These are phyloP conservation scores for Piliocolobus tephrosceles DNA, from an alignment of 2,113 vertebrate species.

Conservation along the genomic window DNA sequence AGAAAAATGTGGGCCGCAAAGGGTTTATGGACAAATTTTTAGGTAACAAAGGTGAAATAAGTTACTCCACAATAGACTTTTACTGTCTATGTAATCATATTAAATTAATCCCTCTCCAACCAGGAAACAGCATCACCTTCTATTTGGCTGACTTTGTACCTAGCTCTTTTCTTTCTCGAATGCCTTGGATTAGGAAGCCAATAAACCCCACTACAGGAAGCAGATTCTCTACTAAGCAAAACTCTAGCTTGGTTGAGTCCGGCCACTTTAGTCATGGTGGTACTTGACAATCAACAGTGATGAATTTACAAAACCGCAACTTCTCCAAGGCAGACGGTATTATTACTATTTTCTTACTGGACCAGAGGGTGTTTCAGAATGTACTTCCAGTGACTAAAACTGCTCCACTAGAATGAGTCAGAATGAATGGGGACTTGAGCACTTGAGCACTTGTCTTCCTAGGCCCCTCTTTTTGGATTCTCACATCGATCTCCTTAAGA, in stretches of 20 bases:
- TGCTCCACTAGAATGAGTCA: not conserved
- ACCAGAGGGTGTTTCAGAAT: not conserved
- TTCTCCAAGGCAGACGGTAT: not conserved
- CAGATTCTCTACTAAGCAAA: not conserved
- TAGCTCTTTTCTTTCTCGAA: not conserved
- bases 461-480: not conserved
- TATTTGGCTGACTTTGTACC: not conserved
- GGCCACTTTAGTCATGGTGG: not conserved
- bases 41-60: not conserved
- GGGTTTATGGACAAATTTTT: not conserved
- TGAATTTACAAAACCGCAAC: not conserved
- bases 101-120: not conserved
- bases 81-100: not conserved
- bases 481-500: not conserved
- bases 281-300: not conserved
- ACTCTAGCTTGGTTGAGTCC: not conserved
- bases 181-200: not conserved
- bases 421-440: not conserved
- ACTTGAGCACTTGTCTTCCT: not conserved
- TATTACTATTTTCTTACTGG: not conserved
- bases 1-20: not conserved
- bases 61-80: not conserved
- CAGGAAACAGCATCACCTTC: not conserved
- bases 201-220: not conserved
- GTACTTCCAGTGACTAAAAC: not conserved